Percentiles rank a stretch among this genome's conserved stretches.
Conservation (phyloP, 1,140 invertebrate genomes). For the Hyphantria cunea region DNA sequence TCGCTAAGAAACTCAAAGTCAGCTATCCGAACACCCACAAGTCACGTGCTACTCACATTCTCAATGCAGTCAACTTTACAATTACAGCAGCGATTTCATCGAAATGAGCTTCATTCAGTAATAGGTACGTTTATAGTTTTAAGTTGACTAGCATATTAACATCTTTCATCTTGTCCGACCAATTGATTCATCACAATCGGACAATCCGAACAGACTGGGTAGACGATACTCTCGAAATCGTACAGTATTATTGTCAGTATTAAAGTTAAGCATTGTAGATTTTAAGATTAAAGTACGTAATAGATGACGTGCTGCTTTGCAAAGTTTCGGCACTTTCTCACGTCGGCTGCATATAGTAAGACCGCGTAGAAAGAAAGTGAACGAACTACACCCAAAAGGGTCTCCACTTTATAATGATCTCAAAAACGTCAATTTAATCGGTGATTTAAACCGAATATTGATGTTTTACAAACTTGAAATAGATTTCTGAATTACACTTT, state of each 20-base stretch:
- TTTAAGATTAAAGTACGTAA: slow-evolving; percentile 38
- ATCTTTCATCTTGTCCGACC: slow-evolving; percentile 22
- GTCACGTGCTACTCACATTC: too few species aligned
- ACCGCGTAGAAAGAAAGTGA: background rate
- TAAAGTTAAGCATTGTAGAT: slow-evolving; percentile 39
- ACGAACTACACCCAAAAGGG: slow-evolving; percentile 10
- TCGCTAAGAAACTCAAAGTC: slow-evolving; percentile 40
- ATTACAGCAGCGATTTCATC: background rate
- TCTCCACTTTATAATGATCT: slow-evolving; percentile 7
- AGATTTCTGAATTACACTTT: slow-evolving; percentile 43
- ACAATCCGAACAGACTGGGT: slow-evolving; percentile 55
- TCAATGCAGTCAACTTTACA: too few species aligned
- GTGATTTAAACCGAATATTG: slow-evolving; percentile 16
- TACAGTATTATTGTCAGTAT: slow-evolving; percentile 68
- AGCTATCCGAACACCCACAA: background rate
- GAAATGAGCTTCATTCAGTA: slow-evolving; percentile 41
- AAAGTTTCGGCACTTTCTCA: slow-evolving; percentile 7
- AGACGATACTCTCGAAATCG: slow-evolving; percentile 51
- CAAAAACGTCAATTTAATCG: slow-evolving; percentile 15
- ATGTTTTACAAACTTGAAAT: slow-evolving; percentile 36
- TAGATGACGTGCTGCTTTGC: slow-evolving; percentile 40
- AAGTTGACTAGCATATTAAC: slow-evolving; percentile 29
- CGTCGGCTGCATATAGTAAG: slow-evolving; percentile 1
- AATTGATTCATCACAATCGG: background rate
- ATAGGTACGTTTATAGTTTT: slow-evolving; percentile 30